A percentile compares a stretch with the other conserved stretches of the same genome.
These are phyloP conservation scores for Dipodomys merriami DNA, from an alignment of 2,113 vertebrate species.

Conservation along the genomic window DNA sequence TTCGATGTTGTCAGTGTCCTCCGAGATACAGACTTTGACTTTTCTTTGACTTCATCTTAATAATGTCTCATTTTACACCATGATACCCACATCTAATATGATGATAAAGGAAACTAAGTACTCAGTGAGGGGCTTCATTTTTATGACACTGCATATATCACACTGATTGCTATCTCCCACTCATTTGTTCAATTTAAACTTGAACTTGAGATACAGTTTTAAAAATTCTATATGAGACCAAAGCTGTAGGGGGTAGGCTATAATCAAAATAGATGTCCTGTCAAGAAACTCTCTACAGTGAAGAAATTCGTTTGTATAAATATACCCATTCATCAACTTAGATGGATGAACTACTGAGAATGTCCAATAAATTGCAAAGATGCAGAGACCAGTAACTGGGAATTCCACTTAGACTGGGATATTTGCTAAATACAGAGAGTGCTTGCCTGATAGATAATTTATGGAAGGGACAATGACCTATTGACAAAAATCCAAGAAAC, in stretches of 20 bases:
- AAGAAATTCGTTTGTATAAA: not conserved
- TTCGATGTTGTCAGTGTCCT: not conserved
- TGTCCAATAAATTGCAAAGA: not conserved
- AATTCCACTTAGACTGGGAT: not conserved
- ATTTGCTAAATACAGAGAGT: not conserved
- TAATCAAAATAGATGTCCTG: not conserved
- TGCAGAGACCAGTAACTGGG: not conserved
- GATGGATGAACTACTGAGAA: not conserved
- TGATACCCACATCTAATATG: not conserved
- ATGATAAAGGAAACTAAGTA: not conserved
- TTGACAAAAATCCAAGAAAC: not conserved
- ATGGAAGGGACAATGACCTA: not conserved
- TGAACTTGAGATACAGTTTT: not conserved
- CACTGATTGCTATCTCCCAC: not conserved
- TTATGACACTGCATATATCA: not conserved
- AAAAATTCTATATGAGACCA: not conserved
- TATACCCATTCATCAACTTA: not conserved
- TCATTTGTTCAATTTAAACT: not conserved
- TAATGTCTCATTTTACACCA: not conserved
- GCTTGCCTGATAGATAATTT: not conserved
- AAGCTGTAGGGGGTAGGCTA: not conserved
- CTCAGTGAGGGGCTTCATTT: not conserved
- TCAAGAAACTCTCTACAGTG: not conserved
- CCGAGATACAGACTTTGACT: not conserved
- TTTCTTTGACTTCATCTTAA: not conserved